Evolutionary conservation across 2,113 vertebrate species (phyloP).

Genomic region (Triplophysa dalaica): DNA sequence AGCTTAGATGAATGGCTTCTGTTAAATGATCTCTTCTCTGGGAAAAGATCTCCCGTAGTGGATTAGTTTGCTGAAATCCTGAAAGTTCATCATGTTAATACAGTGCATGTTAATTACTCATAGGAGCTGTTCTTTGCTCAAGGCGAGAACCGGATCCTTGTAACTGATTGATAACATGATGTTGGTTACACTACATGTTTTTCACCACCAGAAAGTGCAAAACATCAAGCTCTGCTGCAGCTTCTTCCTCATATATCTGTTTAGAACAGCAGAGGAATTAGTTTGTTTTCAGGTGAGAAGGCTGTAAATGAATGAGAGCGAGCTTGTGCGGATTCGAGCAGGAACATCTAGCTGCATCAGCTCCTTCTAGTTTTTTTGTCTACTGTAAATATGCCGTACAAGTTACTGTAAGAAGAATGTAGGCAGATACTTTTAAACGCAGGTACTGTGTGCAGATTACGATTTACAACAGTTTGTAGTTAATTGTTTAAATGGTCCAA

Average conservation of each 20-base stretch:
- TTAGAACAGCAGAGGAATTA: not conserved
- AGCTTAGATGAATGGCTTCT: slow-evolving; percentile 11
- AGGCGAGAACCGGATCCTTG: slow-evolving; percentile 2
- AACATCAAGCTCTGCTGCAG: not conserved
- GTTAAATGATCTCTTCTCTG: not conserved
- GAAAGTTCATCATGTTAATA: slow-evolving; percentile 13
- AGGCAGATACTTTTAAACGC: not conserved
- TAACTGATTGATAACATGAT: slow-evolving; percentile 3
- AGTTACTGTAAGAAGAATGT: not conserved
- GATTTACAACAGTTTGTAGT: not conserved
- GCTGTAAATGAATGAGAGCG: not conserved
- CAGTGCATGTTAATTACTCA: slow-evolving; percentile 19
- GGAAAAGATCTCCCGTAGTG: slow-evolving; percentile 24
- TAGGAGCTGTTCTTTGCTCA: slow-evolving; percentile 22
- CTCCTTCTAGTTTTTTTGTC: not conserved
- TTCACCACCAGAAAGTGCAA: not conserved
- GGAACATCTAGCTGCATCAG: not conserved
- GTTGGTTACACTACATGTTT: not conserved
- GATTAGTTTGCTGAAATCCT: slow-evolving; percentile 31
- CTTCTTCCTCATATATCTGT: slow-evolving; percentile 20
- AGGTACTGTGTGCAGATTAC: not conserved
- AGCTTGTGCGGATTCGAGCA: not conserved
- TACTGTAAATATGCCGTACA: not conserved
- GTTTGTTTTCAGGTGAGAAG: slow-evolving; percentile 4
- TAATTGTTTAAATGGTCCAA: not conserved